Percentiles rank a stretch among this genome's conserved stretches.
Evolutionary conservation across 2,113 vertebrate species (phyloP).

Genomic region (Pelobates fuscus): DNA sequence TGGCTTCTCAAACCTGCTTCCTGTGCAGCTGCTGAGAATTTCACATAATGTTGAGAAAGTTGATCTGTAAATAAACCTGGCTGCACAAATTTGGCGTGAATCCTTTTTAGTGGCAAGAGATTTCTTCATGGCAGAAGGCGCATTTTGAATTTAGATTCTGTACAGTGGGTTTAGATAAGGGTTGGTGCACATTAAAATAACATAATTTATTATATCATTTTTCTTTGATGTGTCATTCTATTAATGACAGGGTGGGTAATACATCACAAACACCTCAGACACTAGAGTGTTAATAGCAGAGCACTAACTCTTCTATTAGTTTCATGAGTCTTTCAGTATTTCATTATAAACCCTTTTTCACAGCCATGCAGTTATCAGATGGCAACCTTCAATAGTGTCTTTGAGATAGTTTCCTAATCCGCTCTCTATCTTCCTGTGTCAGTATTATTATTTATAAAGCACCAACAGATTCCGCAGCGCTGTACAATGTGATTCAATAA

Average conservation of each 20-base stretch:
- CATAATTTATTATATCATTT: too few relatives aligned
- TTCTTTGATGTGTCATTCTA: too few relatives aligned
- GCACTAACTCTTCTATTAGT: too few relatives aligned
- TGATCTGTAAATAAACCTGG: not conserved
- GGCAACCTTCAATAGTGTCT: constrained; percentile 12
- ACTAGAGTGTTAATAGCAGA: too few relatives aligned
- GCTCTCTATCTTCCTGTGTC: not conserved
- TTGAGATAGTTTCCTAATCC: constrained; percentile 24
- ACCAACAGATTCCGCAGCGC: too few relatives aligned
- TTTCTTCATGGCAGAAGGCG: not conserved
- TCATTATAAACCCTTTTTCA: constrained; percentile 12
- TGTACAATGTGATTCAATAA: constrained; percentile 34
- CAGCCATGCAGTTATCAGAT: constrained; percentile 11
- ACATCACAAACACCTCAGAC: too few relatives aligned
- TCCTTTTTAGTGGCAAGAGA: not conserved
- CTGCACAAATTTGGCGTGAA: not conserved
- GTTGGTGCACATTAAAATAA: too few relatives aligned
- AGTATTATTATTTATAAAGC: too few relatives aligned
- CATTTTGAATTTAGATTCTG: too few relatives aligned
- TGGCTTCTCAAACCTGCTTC: constrained; percentile 45
- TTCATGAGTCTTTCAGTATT: not conserved
- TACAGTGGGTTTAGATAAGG: too few relatives aligned
- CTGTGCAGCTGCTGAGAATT: constrained; percentile 24
- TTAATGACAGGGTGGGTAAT: too few relatives aligned
- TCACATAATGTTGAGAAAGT: not conserved